phyloP scores from a whole-genome alignment of 2,797 vertebrate genomes.

The Clarias platycephalus region DNA sequence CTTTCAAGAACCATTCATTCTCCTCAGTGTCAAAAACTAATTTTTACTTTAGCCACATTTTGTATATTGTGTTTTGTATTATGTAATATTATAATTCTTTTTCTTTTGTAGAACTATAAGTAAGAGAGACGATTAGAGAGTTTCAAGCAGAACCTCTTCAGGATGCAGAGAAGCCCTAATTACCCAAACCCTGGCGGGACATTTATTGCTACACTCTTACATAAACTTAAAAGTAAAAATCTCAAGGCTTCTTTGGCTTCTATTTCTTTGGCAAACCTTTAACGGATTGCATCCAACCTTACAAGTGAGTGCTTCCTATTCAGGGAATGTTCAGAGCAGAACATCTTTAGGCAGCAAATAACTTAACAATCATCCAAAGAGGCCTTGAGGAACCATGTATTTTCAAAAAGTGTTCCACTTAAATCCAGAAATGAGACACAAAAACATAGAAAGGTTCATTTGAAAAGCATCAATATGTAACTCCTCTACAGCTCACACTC shows the following conservation, averaged over 20 bases:
- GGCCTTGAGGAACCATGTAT: not conserved
- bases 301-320: not conserved
- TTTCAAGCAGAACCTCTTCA: not conserved
- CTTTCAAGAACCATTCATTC: not conserved
- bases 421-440: not conserved
- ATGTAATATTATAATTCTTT: not conserved
- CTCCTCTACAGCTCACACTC: not conserved
- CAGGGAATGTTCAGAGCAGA: not conserved
- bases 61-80: too few species aligned
- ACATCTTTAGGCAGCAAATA: not conserved
- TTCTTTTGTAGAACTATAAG: not conserved
- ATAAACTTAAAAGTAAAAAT: not conserved
- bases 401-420: not conserved
- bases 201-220: not conserved
- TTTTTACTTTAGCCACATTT: not conserved
- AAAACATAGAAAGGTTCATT: not conserved
- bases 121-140: not conserved
- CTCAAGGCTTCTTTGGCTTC: not conserved
- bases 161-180: not conserved
- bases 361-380: not conserved
- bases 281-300: not conserved
- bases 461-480: conserved; percentile 17
- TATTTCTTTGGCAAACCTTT: not conserved
- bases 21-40: not conserved
- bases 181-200: not conserved